phyloP scores from a whole-genome alignment of 1,140 invertebrate genomes.

The Anastatus disparis region DNA sequence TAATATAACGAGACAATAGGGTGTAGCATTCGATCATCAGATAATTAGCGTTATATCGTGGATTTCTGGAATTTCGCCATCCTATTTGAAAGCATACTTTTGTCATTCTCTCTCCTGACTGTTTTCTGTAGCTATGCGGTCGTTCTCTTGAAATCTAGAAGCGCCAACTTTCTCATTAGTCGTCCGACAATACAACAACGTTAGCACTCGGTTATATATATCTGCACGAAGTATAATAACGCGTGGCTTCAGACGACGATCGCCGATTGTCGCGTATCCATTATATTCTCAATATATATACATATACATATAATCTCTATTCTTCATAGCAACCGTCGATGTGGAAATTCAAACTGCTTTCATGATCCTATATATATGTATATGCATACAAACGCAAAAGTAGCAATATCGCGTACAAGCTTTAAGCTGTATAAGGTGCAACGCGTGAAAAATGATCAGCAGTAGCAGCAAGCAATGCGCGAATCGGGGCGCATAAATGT shows the following conservation, averaged over 20 bases:
- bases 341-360: background rate
- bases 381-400: background rate
- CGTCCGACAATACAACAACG: slow-evolving; percentile 57
- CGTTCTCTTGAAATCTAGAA: background rate
- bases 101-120: slow-evolving; percentile 5
- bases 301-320: slow-evolving; percentile 25
- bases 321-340: slow-evolving; percentile 6
- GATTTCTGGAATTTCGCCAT: slow-evolving; percentile 20
- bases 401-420: background rate
- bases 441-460: background rate
- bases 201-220: slow-evolving; percentile 50
- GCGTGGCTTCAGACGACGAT: slow-evolving; percentile 55
- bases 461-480: background rate
- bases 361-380: too few relatives aligned
- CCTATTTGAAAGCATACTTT: slow-evolving; percentile 17
- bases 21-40: slow-evolving; percentile 22
- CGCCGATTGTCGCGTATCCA: slow-evolving; percentile 48
- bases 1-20: slow-evolving; percentile 22
- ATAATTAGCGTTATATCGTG: slow-evolving; percentile 40
- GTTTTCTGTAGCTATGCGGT: too few relatives aligned
- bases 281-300: slow-evolving; percentile 30
- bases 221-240: slow-evolving; percentile 57
- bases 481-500: background rate
- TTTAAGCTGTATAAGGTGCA: background rate
- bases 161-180: slow-evolving; percentile 64